Evolutionary conservation across 2,797 vertebrate species (phyloP), one percentile per base, ranked within the genome.

Genomic region (Urocyon cinereoargenteus): DNA sequence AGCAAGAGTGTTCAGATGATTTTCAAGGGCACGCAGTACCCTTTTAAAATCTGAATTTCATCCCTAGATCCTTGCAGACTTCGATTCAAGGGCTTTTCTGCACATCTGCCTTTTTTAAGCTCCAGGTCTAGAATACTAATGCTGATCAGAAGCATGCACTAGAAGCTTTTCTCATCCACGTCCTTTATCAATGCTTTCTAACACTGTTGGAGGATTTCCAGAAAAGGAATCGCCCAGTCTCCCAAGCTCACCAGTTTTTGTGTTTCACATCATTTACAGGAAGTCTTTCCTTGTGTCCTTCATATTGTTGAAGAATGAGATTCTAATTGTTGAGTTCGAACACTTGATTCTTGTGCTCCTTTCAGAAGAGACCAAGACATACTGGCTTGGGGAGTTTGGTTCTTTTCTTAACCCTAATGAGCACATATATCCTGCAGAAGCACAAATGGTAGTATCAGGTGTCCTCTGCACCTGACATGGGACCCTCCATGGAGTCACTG

Each of bases 361-460:
- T 95, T 95, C 68, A 81, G 11, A 90, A 89, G 31, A 94, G 53
- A 64, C 40, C 18, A 66, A 22, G 68, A 66, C 31, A 4, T 49
- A 45, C 28, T 40, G 31, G 15, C 73, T 97, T 86, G 31, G 26
- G 51, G 61, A 62, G 13, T 49, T 79, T 91, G 40, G 24, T 84
- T 91, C n/a, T 85, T 94, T 97, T 84, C 51, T 59, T 92, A 91
- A 34, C 59, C 40, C 53, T 55, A 40, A 40, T 13, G 57, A 89
- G 62, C n/a, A 62, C 70, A 6, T 12, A 12, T 13, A 2, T 18
- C 16, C 45, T 51, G 1, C 40, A 22, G 31, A 92, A 89, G 18
- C 62, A 22, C 28, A 91, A 26, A 36, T 34, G 31, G 31, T 40
- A 34, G 5, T 11, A 12, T 6, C 16, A 16, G 19, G 40, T 81